phyloP scores from a whole-genome alignment of 2,888 invertebrate species.

The Drosophila setosimentum region DNA sequence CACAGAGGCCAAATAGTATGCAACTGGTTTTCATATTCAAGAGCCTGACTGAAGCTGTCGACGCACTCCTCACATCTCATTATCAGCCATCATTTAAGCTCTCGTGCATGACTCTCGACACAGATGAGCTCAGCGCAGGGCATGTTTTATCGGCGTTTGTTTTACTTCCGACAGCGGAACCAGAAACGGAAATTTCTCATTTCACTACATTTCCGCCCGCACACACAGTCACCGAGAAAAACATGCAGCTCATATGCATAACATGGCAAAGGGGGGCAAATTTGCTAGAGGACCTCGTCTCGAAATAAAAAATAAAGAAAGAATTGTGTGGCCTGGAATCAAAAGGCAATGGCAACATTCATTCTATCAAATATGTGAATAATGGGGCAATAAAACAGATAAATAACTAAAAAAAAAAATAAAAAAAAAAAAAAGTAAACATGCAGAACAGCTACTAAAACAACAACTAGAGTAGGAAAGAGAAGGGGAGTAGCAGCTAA shows the following conservation, averaged over 20 bases:
- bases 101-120: slow-evolving; percentile 30
- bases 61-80: slow-evolving; percentile 49
- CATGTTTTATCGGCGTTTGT: slow-evolving; percentile 77
- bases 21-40: slow-evolving; percentile 69
- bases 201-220: slow-evolving; percentile 75
- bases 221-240: slow-evolving; percentile 23
- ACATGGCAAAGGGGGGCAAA: slow-evolving; percentile 26
- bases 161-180: slow-evolving; percentile 79
- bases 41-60: slow-evolving; percentile 16
- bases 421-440: slow-evolving; percentile 12
- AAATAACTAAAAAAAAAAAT: slow-evolving; percentile 35
- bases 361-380: slow-evolving; percentile 73
- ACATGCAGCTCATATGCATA: slow-evolving; percentile 69
- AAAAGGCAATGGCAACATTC: slow-evolving; percentile 64
- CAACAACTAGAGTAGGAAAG: slow-evolving; percentile 9
- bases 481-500: slow-evolving; percentile 11
- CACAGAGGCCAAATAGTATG: slow-evolving; percentile 54
- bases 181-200: slow-evolving; percentile 81
- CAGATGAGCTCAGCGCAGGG: slow-evolving; percentile 35
- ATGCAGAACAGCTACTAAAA: slow-evolving; percentile 18
- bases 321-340: slow-evolving; percentile 59
- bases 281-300: slow-evolving; percentile 31
- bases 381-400: slow-evolving; percentile 72
- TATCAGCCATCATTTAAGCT: slow-evolving; percentile 68
- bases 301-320: slow-evolving; percentile 69